Evolutionary conservation across 2,888 invertebrate species (phyloP), one percentile per base, ranked within the genome.

Genomic region (Chrysopilus asiliformis): DNA sequence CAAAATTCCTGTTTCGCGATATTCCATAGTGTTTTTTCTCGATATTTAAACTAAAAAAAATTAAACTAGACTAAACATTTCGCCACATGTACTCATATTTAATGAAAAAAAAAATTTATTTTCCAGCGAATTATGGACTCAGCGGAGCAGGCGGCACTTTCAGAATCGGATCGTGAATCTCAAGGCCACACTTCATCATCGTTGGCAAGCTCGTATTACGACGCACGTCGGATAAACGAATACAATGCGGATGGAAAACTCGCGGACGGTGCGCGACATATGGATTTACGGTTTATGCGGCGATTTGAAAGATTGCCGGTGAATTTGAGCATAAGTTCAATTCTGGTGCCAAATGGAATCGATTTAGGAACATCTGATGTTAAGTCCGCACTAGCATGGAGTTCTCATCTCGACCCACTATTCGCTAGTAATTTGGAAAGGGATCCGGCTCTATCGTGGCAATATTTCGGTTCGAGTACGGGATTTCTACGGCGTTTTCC

Each of bases 401-500:
- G 94, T 36, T 81, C 86, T 49, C 82, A 84, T 55, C 68, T 98
- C 56, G 90, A 95, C 61, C 78, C 81, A 14, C 68, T 84, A 43
- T 95, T 94, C 64, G 76, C 77, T 49, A 82, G 82, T 57, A 95
- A 95, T 68, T 84, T 85, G 57, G 81, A 86, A 56, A 76, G 77
- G 45, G 90, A 94, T 65, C 85, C 90, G 1, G 80, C 85, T 2
- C 69, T 94, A 27, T 86, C 89, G n/a, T 98, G 95, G 91, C 98
- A 98, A 67, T 94, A 93, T 67, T 98, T 91, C 65, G 94, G 97
- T 34, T 91, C 93, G 36, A 82, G 91, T n/a, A 71, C 79, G 2
- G 98, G 98, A 33, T 95, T 95, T 64, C 76, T 97, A 60, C 70
- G 97, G 51, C 76, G 91, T 53, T 98, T 85, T 68, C 98, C 97